Conservation (phyloP, 2,113 vertebrate species). For the Nanorana parkeri region DNA sequence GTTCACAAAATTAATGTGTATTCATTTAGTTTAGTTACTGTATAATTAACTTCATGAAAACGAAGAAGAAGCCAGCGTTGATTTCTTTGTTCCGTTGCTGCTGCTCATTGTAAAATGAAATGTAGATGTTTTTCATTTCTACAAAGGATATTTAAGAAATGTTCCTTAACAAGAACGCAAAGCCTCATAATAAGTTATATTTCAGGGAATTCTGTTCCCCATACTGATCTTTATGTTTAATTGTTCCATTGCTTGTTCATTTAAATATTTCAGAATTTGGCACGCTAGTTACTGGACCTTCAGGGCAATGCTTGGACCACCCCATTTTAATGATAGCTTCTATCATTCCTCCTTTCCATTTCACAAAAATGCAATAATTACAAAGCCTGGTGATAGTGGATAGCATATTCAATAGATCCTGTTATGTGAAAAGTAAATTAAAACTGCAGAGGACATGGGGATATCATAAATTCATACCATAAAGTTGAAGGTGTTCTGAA, state of each 20-base stretch:
- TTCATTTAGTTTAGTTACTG: constrained; percentile 47
- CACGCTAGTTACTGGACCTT: background rate
- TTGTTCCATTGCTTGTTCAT: constrained; percentile 31
- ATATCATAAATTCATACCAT: too few relatives aligned
- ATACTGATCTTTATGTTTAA: constrained; percentile 26
- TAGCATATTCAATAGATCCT: background rate
- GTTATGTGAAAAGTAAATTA: background rate
- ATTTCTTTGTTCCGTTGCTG: constrained; percentile 22
- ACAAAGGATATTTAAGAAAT: background rate
- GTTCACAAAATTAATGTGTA: constrained; percentile 23
- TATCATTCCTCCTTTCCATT: constrained; percentile 27
- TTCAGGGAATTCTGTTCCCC: background rate
- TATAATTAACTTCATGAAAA: constrained; percentile 44
- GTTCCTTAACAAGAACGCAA: background rate
- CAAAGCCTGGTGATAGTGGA: background rate
- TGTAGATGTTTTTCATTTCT: constrained; percentile 33
- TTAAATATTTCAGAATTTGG: constrained; percentile 7
- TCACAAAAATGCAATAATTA: background rate
- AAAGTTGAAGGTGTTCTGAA: too few relatives aligned
- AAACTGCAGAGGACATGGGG: background rate
- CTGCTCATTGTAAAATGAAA: constrained; percentile 39
- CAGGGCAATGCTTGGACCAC: constrained; percentile 18
- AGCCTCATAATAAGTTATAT: constrained; percentile 14
- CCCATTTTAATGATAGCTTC: constrained; percentile 14
- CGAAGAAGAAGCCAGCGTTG: background rate